Conservation (phyloP, 2,113 vertebrate genomes). For the Plestiodon gilberti region DNA sequence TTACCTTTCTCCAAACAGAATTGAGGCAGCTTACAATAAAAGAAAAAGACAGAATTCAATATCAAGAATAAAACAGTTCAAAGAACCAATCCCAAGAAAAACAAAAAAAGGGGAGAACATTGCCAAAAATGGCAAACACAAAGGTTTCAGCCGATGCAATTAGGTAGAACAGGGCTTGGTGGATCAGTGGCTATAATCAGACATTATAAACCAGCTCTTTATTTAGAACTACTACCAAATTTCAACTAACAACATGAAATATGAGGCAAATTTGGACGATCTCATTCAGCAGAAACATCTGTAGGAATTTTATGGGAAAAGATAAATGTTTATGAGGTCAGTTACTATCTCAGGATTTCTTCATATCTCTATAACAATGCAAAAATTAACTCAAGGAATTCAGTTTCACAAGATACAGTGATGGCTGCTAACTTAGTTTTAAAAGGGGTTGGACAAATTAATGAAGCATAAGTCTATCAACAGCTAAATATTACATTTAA, state of each 20-base stretch:
- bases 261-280: neutral
- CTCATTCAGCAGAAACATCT: neutral
- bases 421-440: neutral
- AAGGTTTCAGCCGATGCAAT: too few species aligned
- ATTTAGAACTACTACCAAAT: neutral
- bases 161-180: neutral
- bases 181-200: neutral
- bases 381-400: neutral
- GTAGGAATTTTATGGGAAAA: neutral
- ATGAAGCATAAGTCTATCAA: neutral
- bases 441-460: slow-evolving; percentile 9
- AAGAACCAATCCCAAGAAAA: too few species aligned
- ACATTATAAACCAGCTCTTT: neutral
- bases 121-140: too few species aligned
- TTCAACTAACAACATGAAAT: neutral
- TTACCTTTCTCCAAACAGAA: too few species aligned
- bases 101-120: too few species aligned
- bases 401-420: neutral
- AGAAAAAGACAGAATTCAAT: too few species aligned
- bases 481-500: neutral
- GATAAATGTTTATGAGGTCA: neutral
- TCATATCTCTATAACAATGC: neutral
- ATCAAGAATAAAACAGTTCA: too few species aligned
- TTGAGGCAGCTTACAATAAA: too few species aligned
- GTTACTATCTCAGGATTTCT: neutral